Base-by-base conservation (phyloP, 1,140 invertebrate genomes). In the Drosophila nikananu region DNA sequence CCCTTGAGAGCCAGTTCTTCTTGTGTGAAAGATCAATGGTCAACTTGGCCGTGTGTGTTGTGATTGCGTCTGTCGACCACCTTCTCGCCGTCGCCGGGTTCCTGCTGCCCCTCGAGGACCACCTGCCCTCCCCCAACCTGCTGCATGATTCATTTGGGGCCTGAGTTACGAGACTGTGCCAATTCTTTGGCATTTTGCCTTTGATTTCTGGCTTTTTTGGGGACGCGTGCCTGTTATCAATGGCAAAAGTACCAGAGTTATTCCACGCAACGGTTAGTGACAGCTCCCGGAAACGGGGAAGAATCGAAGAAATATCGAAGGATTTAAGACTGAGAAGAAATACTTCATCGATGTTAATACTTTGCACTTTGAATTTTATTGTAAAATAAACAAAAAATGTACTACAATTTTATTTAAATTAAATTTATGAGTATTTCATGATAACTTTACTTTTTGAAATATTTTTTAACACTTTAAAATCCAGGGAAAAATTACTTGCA, bases 111-210 rank as follows among this genome's bases (percentile, higher is more conserved):
- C 41, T 12, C 37, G 27, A 19, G 23, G 35, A 32, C 58, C 48
- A 58, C 54, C 54, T 57, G 54, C 35, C 42, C 35, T 27, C 59
- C 35, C 44, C 48, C 51, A 78, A 70, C 65, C 65, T 81, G 77
- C 65, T 72, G 83, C 66, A 81, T 90, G 84, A 89, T 89, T 89
- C 84, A 89, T 89, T 89, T 52, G 27, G 10, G 59, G 77, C 21
- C 62, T 89, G 84, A 90, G 78, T 89, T 90, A 89, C 86, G 84
- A 75, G 52, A 48, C 61, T 90, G 84, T 89, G 84, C 84, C 84
- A 89, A 79, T 89, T 89, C 78, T 57, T 67, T 89, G 86, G 74
- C 82, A 83, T 68, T 83, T 74, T 68, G 42, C 74, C 64, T 76
- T 66, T 77, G 48, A 66, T 77, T 77, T 52, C 44, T 58, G 42